phyloP scores from a whole-genome alignment of 2,113 vertebrate genomes.

The Athene cunicularia region DNA sequence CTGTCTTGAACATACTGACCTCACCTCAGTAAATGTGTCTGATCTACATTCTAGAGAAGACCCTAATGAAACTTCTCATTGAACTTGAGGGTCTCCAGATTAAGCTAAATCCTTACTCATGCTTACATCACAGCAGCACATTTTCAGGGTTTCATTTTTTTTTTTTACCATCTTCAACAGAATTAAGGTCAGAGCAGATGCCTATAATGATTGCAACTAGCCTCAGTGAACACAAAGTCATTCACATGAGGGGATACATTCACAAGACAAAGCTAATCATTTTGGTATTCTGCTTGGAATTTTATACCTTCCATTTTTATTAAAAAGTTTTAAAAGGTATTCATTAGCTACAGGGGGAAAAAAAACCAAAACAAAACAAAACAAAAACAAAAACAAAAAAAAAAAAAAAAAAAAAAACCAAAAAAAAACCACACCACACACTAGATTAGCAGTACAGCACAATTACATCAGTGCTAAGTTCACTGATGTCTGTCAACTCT shows the following conservation, averaged over 20 bases:
- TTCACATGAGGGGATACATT: not conserved
- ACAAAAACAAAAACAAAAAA: not conserved
- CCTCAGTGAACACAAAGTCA: not conserved
- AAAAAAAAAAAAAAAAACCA: too few relatives aligned
- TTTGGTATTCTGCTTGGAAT: not conserved
- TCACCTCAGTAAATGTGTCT: not conserved
- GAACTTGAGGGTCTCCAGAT: not conserved
- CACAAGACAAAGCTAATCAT: accelerated
- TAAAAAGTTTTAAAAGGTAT: not conserved
- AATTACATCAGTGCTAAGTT: not conserved
- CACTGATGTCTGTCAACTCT: not conserved
- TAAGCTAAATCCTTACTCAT: not conserved
- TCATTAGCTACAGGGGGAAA: not conserved
- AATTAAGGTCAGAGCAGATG: not conserved
- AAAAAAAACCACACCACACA: too few relatives aligned
- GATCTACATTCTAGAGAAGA: not conserved
- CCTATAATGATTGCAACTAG: not conserved
- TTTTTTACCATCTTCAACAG: not conserved
- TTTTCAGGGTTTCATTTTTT: not conserved
- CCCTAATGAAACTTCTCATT: not conserved
- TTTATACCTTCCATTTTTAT: not conserved
- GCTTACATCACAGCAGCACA: not conserved
- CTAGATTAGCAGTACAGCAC: not conserved
- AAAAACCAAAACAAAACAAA: too few relatives aligned
- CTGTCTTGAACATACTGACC: not conserved